These are phyloP conservation scores for Platichthys stellatus DNA, from an alignment of 2,113 vertebrate species.

Conservation along the genomic window DNA sequence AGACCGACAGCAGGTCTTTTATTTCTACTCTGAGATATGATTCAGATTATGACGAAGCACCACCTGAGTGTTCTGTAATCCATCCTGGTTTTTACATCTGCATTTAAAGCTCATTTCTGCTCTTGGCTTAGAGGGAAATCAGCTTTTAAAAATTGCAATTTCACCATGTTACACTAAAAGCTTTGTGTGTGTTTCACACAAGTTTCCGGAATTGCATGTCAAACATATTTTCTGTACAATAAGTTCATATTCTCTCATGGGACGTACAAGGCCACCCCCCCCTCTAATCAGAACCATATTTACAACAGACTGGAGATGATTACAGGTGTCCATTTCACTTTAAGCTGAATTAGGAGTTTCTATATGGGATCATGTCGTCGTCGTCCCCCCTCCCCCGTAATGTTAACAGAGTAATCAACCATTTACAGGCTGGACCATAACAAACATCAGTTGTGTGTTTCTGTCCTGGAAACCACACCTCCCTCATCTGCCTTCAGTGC, in stretches of 20 bases:
- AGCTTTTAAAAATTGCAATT: constrained; percentile 57
- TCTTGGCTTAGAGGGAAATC: constrained; percentile 66
- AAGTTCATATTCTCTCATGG: background rate
- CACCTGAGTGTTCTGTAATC: constrained; percentile 61
- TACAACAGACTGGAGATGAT: background rate
- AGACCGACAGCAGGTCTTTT: background rate
- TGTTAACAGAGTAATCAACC: background rate
- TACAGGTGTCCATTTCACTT: background rate
- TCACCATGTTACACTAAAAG: constrained; percentile 38
- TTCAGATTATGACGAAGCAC: constrained; percentile 6
- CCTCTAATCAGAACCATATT: background rate
- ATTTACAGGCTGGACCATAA: background rate
- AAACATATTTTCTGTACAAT: background rate
- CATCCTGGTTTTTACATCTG: constrained; percentile 66
- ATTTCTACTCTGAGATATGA: constrained; percentile 2
- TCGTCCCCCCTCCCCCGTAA: too few relatives aligned
- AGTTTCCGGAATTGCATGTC: background rate
- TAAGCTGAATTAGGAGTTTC: too few relatives aligned
- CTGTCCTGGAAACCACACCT: background rate
- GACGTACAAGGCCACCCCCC: background rate
- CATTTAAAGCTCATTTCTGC: constrained; percentile 64
- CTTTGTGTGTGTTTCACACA: constrained; percentile 1
- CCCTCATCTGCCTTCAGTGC: background rate
- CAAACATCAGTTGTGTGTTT: too few relatives aligned
- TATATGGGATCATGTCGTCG: too few relatives aligned